phyloP scores from a whole-genome alignment of 2,888 invertebrate genomes.

The Cryptocheilus praepositus region DNA sequence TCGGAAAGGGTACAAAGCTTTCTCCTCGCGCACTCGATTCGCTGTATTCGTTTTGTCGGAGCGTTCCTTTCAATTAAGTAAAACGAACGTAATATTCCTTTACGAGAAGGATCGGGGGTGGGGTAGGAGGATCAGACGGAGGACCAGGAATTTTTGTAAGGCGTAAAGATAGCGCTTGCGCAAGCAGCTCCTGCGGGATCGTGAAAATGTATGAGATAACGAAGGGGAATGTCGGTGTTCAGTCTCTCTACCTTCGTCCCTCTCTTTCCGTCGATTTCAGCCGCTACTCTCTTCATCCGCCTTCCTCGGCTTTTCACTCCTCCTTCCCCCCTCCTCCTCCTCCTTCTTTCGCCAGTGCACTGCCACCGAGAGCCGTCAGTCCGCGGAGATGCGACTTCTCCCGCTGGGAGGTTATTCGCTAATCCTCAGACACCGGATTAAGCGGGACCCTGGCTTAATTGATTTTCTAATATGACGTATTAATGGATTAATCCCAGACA shows the following conservation, averaged over 20 bases:
- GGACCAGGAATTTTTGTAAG: slow-evolving; percentile 30
- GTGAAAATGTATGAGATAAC: slow-evolving; percentile 49
- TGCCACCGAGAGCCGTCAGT: slow-evolving; percentile 21
- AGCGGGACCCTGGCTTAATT: slow-evolving; percentile 43
- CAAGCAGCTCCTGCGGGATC: slow-evolving; percentile 30
- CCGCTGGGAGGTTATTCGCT: slow-evolving; percentile 32
- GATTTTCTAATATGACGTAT: slow-evolving; percentile 51
- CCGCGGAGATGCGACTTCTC: slow-evolving; percentile 27
- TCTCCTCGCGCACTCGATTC: slow-evolving; percentile 1
- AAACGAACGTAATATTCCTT: slow-evolving; percentile 21
- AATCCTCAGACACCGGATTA: slow-evolving; percentile 48
- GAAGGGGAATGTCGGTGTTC: slow-evolving; percentile 16
- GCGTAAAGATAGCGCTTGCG: slow-evolving; percentile 30
- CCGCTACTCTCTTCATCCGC: slow-evolving; percentile 5
- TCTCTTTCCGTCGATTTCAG: slow-evolving; percentile 15
- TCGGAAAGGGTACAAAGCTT: too few relatives aligned
- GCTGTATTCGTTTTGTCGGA: slow-evolving; percentile 7
- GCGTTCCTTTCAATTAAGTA: slow-evolving; percentile 11
- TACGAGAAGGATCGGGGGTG: not conserved
- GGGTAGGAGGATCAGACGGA: not conserved
- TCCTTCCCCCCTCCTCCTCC: slow-evolving; percentile 7
- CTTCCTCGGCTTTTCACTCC: slow-evolving; percentile 5
- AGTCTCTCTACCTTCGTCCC: slow-evolving; percentile 9
- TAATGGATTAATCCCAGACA: slow-evolving; percentile 43
- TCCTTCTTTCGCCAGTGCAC: slow-evolving; percentile 11